Percentiles rank a stretch among this genome's conserved stretches.
These are phyloP conservation scores for Cepphus grylle DNA, from an alignment of 2,113 vertebrate species.

Conservation along the genomic window DNA sequence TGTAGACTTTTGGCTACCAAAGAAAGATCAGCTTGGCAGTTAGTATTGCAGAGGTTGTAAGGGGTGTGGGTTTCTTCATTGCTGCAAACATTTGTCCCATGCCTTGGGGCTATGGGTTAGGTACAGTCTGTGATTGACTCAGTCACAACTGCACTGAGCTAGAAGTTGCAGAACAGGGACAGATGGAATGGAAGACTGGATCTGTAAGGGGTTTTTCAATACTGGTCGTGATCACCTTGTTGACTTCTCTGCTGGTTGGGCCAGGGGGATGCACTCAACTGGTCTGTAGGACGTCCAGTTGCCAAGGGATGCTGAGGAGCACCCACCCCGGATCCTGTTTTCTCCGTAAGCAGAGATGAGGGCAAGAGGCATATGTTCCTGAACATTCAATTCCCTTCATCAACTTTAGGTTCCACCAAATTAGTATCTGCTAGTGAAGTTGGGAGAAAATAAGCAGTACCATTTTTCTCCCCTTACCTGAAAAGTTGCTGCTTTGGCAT, in stretches of 20 bases:
- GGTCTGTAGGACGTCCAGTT: background rate
- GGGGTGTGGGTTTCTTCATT: background rate
- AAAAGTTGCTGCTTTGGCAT: background rate
- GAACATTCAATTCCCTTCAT: background rate
- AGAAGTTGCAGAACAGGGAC: background rate
- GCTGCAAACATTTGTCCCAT: background rate
- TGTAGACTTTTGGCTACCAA: background rate
- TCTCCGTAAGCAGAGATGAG: background rate
- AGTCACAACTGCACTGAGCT: background rate
- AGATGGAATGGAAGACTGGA: background rate
- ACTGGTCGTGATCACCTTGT: background rate
- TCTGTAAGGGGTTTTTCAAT: background rate
- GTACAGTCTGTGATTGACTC: background rate
- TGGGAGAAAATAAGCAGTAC: background rate
- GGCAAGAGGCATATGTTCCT: background rate
- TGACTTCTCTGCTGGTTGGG: background rate
- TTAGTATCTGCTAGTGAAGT: background rate
- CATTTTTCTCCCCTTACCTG: background rate
- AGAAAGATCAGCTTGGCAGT: background rate
- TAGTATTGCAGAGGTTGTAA: background rate
- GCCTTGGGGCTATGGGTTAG: background rate
- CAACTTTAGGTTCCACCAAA: background rate
- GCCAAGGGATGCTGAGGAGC: background rate
- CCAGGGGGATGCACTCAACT: background rate
- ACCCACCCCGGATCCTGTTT: background rate